phyloP scores from a whole-genome alignment of 2,888 invertebrate species.

The Lasioglossum morio region DNA sequence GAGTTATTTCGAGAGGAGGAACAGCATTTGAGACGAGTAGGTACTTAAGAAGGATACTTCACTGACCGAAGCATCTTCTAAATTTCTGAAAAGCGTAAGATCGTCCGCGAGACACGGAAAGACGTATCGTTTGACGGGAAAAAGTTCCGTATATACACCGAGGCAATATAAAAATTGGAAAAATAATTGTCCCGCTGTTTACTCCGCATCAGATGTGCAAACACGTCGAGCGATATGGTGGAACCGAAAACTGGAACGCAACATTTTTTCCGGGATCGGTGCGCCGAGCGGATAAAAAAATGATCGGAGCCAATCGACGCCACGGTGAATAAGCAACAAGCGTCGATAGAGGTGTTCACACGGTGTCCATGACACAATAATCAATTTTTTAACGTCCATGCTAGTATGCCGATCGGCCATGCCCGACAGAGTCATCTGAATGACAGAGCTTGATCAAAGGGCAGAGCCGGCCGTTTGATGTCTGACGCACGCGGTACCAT shows the following conservation, averaged over 20 bases:
- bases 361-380: conserved; percentile 71
- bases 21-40: background rate
- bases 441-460: conserved; percentile 84
- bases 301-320: conserved; percentile 37
- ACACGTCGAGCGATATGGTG: background rate
- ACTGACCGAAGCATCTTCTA: no score
- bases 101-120: background rate
- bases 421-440: conserved; percentile 83
- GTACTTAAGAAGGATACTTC: no score
- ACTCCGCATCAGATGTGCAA: background rate
- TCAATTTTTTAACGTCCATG: conserved; percentile 68
- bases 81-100: no score
- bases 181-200: background rate
- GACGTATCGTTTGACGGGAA: background rate
- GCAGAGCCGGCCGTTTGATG: conserved; percentile 81
- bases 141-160: background rate
- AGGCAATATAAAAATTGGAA: background rate
- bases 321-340: conserved; percentile 36
- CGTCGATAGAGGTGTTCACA: conserved; percentile 53
- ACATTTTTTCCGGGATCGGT: background rate
- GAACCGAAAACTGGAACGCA: background rate
- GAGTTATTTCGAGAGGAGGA: background rate
- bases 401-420: conserved; percentile 56
- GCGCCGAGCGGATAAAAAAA: conserved; percentile 18
- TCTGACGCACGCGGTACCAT: conserved; percentile 81